These are phyloP conservation scores for Apamea monoglypha DNA, from an alignment of 2,888 invertebrate species.

Conservation along the genomic window DNA sequence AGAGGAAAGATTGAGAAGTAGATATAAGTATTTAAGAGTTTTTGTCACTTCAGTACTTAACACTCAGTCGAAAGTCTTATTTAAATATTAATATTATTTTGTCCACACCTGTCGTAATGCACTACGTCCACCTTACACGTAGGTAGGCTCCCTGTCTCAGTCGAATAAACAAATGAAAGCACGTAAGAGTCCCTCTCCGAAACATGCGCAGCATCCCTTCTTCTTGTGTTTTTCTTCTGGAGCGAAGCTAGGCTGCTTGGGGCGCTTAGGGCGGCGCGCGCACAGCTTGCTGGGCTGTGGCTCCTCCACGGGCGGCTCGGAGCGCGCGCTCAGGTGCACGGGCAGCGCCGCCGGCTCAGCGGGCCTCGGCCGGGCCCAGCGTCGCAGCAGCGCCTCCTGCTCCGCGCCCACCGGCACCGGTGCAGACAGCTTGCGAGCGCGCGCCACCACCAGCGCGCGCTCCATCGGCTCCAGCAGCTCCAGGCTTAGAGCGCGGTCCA, in stretches of 20 bases:
- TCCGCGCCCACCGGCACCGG: conserved; percentile 87
- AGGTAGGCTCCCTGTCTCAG: conserved; percentile 73
- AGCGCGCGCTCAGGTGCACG: conserved; percentile 85
- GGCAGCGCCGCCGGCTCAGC: conserved; percentile 84
- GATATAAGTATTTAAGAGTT: conserved; percentile 32
- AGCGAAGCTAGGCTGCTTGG: conserved; percentile 84
- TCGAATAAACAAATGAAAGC: conserved; percentile 90
- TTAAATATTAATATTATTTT: conserved; percentile 38
- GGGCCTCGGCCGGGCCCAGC: conserved; percentile 86
- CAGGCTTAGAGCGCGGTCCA: conserved; percentile 89
- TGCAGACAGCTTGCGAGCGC: conserved; percentile 84
- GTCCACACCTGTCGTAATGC: conserved; percentile 40
- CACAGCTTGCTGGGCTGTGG: conserved; percentile 81
- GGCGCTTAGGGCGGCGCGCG: conserved; percentile 80
- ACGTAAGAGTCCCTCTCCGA: conserved; percentile 87
- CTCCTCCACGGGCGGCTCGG: conserved; percentile 80
- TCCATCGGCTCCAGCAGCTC: conserved; percentile 88
- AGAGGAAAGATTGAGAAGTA: conserved; percentile 57
- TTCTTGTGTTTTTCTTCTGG: conserved; percentile 82
- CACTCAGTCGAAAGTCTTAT: conserved; percentile 63
- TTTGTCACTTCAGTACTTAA: conserved; percentile 59
- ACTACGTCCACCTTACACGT: conserved; percentile 54
- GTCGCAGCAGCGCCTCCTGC: conserved; percentile 84
- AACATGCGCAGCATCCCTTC: conserved; percentile 87
- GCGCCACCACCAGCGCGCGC: conserved; percentile 83